Evolutionary conservation across 2,797 vertebrate genomes (phyloP).

Genomic region (Limnodromus scolopaceus): DNA sequence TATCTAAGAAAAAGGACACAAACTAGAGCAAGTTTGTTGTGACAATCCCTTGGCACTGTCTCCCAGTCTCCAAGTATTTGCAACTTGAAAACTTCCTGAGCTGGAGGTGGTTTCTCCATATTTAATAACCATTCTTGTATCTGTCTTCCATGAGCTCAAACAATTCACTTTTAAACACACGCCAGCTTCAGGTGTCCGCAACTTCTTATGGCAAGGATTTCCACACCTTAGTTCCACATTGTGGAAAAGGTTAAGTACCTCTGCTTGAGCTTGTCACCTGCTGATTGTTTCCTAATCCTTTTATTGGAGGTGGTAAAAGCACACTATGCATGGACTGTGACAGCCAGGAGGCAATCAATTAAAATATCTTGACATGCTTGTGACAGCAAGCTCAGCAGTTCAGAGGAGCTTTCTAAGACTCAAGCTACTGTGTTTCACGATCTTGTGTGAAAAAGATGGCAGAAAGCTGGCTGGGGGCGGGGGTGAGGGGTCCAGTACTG

Average conservation of each 20-base stretch:
- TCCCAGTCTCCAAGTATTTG: not conserved
- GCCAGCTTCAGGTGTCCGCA: rapidly evolving
- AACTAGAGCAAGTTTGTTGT: not conserved
- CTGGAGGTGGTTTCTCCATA: not conserved
- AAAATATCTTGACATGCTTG: constrained; percentile 2
- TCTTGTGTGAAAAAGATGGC: not conserved
- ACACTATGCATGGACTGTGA: not conserved
- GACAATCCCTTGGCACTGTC: not conserved
- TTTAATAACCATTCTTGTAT: not conserved
- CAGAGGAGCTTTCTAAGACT: not conserved
- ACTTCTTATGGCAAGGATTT: not conserved
- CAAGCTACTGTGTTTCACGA: not conserved
- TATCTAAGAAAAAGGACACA: not conserved
- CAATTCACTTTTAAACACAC: not conserved
- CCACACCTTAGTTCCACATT: not conserved
- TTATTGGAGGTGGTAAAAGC: constrained; percentile 30
- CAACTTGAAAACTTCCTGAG: not conserved
- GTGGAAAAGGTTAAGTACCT: not conserved
- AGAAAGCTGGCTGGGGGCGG: not conserved
- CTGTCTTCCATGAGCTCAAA: not conserved
- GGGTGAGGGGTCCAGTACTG: not conserved
- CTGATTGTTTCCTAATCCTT: constrained; percentile 10
- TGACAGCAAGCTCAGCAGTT: constrained; percentile 20
- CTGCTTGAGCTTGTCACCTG: not conserved
- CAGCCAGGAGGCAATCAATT: constrained; percentile 22